Percentiles rank a stretch among this genome's conserved stretches.
These are phyloP conservation scores for Baccha elongata DNA, from an alignment of 2,888 invertebrate species.

Conservation along the genomic window DNA sequence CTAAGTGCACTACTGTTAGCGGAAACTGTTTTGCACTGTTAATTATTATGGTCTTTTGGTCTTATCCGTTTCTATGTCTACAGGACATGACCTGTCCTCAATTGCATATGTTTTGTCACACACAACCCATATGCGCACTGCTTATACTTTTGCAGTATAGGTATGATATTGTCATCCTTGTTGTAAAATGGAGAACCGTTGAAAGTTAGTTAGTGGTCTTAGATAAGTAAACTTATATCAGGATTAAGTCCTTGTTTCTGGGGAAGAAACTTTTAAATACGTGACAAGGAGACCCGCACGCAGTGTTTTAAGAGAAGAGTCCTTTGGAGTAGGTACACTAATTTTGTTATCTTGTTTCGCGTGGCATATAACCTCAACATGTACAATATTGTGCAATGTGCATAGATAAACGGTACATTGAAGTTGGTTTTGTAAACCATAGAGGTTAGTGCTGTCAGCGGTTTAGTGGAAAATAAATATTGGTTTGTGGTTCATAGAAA, in stretches of 20 bases:
- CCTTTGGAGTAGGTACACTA: background rate
- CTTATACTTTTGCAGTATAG: background rate
- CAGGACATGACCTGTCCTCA: constrained; percentile 35
- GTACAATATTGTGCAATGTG: too few relatives aligned
- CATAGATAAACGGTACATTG: too few relatives aligned
- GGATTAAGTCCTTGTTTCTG: constrained; percentile 6
- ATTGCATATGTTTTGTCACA: constrained; percentile 26
- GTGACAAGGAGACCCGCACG: background rate
- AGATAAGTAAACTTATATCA: constrained; percentile 7
- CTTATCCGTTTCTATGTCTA: constrained; percentile 15
- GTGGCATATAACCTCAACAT: background rate
- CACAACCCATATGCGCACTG: constrained; percentile 12
- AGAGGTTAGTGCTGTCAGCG: too few relatives aligned
- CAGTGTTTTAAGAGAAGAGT: background rate
- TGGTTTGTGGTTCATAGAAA: too few relatives aligned
- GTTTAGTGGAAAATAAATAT: too few relatives aligned
- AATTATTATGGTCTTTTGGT: constrained; percentile 17
- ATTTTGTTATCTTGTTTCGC: constrained; percentile 20
- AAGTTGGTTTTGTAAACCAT: too few relatives aligned
- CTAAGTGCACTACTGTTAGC: background rate
- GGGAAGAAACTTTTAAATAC: constrained; percentile 17
- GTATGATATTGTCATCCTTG: constrained; percentile 29
- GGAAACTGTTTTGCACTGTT: background rate
- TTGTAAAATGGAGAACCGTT: constrained; percentile 7
- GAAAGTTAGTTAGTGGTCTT: background rate